Conservation (phyloP, 2,113 vertebrate genomes). For the Hirundichthys speculiger region DNA sequence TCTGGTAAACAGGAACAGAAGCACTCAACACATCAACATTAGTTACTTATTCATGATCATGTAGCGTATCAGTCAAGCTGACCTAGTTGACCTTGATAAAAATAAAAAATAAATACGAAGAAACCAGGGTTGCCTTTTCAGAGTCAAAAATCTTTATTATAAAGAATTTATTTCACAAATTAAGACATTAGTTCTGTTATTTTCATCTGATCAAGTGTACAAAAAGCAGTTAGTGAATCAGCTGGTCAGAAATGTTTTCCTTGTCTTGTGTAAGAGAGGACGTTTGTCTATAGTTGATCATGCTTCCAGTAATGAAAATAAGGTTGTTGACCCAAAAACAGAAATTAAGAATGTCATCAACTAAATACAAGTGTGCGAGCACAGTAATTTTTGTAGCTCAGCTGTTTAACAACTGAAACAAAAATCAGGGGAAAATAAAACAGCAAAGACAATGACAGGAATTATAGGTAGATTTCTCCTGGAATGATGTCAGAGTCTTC, state of each 20-base stretch:
- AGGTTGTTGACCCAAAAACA: neutral
- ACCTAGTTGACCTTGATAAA: too few species aligned
- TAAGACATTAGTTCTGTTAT: constrained; percentile 55
- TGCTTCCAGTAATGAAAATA: neutral
- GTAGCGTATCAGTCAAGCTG: too few species aligned
- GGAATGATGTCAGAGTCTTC: neutral
- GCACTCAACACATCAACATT: too few species aligned
- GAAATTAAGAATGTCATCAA: constrained; percentile 25
- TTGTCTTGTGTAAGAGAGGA: neutral
- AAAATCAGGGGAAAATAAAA: neutral
- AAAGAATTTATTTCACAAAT: constrained; percentile 75
- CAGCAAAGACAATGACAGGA: neutral
- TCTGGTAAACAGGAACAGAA: too few species aligned
- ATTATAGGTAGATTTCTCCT: neutral
- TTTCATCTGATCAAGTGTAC: constrained; percentile 34
- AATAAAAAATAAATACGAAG: too few species aligned
- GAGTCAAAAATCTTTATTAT: constrained; percentile 72
- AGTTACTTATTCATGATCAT: too few species aligned
- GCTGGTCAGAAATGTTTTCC: constrained; percentile 10
- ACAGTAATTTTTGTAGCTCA: constrained; percentile 11
- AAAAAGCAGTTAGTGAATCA: constrained; percentile 22
- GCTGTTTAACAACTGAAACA: neutral
- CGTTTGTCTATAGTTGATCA: constrained; percentile 20
- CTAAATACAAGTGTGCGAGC: constrained; percentile 9
- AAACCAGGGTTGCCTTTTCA: too few species aligned